Base-by-base conservation (phyloP, 2,113 vertebrate genomes). In the Scomber japonicus region DNA sequence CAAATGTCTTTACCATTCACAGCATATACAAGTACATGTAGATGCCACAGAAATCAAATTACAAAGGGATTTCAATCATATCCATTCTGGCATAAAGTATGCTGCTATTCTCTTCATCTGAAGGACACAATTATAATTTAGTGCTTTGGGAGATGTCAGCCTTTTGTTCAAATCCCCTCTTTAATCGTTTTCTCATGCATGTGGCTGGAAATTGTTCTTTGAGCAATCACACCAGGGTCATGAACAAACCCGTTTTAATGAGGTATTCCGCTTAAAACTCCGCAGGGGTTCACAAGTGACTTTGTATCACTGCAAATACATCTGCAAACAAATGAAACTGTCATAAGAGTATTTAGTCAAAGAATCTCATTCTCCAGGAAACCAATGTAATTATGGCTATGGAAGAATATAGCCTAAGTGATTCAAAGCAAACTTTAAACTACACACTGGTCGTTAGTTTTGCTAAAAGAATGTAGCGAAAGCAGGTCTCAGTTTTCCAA, bases 191-290 rank as follows among this genome's bases (percentile, higher is more conserved):
- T 84, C 59, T 65, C 45, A 54, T 81, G 68, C 81, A 48, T 71
- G 61, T 65, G 53, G 61, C 63, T 57, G 68, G 68, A 78, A 80
- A 66, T 72, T 48, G 50, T 81, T 82, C 21, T 10, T 48, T 71
- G 63, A 82, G 74, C 60, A 68, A 78, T 88, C 83, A 78, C 71
- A 73, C 57, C 27, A 45, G 76, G 83, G 79, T 85, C 81, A 81
- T 3, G 35, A 68, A 65, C 71, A 67, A 80, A 80, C 61, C 78
- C 61, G n/a, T 65, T 86, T 83, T 90, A 91, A 92, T 91, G 88
- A 91, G 79, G 76, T 71, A 82, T 77, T 85, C 72, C 64, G 64
- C 76, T 68, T 55, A 75, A 79, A 81, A 62, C 49, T 74, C 73
- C 65, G 21, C 64, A 21, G 66, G 86, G 63, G 54, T 46, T 75